Conservation (phyloP, 2,113 vertebrate species). For the Acrocephalus arundinaceus region DNA sequence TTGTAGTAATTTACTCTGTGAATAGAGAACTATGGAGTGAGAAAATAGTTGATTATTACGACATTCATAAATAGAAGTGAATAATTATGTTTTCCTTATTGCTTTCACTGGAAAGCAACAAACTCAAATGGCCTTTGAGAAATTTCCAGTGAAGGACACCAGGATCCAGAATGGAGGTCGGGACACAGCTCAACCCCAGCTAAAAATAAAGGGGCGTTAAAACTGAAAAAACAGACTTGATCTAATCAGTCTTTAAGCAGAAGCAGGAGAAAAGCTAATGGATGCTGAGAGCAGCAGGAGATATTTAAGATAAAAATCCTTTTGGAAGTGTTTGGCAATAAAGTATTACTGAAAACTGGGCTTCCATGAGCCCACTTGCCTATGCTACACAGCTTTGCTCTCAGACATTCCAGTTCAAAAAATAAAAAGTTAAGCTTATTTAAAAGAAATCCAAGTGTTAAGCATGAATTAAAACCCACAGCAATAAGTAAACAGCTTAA, state of each 20-base stretch:
- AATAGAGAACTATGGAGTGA: not conserved
- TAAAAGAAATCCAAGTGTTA: not conserved
- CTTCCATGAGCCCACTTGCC: not conserved
- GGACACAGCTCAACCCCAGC: not conserved
- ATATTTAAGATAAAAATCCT: not conserved
- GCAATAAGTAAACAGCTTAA: not conserved
- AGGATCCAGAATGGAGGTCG: not conserved
- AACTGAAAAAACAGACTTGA: not conserved
- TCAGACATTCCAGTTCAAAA: not conserved
- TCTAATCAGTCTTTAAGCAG: not conserved
- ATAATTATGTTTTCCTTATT: not conserved
- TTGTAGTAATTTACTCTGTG: not conserved
- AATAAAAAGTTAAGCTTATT: not conserved
- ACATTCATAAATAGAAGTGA: not conserved
- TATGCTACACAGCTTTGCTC: not conserved
- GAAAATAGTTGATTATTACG: not conserved
- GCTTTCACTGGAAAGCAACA: not conserved
- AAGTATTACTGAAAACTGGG: not conserved
- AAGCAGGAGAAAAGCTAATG: not conserved
- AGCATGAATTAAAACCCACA: not conserved
- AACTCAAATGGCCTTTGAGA: not conserved
- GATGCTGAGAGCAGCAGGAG: not conserved
- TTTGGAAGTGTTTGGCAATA: not conserved
- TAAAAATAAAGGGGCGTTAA: not conserved
- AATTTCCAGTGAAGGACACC: not conserved